These are phyloP conservation scores for Wasmannia auropunctata DNA, from an alignment of 1,140 invertebrate genomes.

Conservation along the genomic window DNA sequence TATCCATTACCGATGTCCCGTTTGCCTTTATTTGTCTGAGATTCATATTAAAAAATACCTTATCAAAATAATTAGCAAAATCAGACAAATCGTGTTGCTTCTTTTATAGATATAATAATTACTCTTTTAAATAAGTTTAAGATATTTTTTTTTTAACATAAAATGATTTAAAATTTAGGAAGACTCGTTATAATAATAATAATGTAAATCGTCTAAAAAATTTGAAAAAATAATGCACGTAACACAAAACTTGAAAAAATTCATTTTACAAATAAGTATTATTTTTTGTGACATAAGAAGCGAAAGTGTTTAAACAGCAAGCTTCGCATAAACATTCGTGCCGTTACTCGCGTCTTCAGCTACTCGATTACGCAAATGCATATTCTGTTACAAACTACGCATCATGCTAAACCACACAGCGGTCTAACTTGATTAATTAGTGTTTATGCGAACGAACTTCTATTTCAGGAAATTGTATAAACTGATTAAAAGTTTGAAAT, in stretches of 20 bases:
- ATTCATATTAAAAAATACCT: background rate
- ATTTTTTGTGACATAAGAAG: background rate
- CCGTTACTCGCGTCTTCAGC: slow-evolving; percentile 4
- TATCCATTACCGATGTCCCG: slow-evolving; percentile 4
- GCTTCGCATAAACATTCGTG: slow-evolving; percentile 19
- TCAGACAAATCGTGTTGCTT: background rate
- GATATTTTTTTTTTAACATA: background rate
- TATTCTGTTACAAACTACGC: slow-evolving; percentile 54
- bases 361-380: slow-evolving; percentile 56
- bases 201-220: background rate
- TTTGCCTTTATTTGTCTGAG: background rate
- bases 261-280: background rate
- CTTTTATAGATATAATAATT: background rate
- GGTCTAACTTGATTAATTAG: slow-evolving; percentile 65
- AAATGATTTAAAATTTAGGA: background rate
- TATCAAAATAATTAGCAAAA: background rate
- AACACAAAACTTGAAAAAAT: background rate
- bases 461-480: slow-evolving; percentile 65
- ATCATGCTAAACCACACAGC: slow-evolving; percentile 31
- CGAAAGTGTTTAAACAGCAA: slow-evolving; percentile 36
- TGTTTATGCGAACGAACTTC: slow-evolving; percentile 62
- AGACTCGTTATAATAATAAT: background rate
- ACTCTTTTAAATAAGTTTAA: background rate
- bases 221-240: background rate
- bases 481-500: slow-evolving; percentile 72